phyloP scores from a whole-genome alignment of 2,888 invertebrate species.

The Mesorhabditis spiculigera region DNA sequence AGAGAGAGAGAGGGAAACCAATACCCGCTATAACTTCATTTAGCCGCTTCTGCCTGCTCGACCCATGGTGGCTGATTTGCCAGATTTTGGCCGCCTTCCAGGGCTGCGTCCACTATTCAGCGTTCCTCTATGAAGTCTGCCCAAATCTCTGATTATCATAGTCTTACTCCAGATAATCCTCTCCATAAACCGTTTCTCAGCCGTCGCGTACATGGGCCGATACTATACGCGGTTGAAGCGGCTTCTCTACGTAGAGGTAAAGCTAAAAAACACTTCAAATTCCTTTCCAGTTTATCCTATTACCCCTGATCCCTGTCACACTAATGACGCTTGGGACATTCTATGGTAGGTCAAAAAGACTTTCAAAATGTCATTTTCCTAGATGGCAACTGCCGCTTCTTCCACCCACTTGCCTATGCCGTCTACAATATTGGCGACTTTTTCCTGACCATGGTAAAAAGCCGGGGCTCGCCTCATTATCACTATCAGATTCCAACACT shows the following conservation, averaged over 20 bases:
- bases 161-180: not conserved
- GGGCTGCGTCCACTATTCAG: slow-evolving; percentile 1
- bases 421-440: not conserved
- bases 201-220: not conserved
- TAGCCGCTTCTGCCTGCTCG: slow-evolving; percentile 6
- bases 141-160: not conserved
- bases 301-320: not conserved
- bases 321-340: not conserved
- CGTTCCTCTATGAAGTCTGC: slow-evolving; percentile 3
- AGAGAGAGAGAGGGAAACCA: too few relatives aligned
- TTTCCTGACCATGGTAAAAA: slow-evolving; percentile 1
- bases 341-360: not conserved
- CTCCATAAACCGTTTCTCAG: not conserved
- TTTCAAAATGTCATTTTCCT: not conserved
- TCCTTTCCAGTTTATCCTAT: not conserved
- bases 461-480: not conserved
- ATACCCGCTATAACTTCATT: not conserved
- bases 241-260: not conserved
- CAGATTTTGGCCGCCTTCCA: slow-evolving; percentile 5
- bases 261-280: not conserved
- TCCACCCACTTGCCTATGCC: not conserved
- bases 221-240: not conserved
- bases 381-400: slow-evolving; percentile 2
- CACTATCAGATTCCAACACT: not conserved
- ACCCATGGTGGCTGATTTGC: slow-evolving; percentile 4